A percentile compares a stretch with the other conserved stretches of the same genome.
phyloP scores from a whole-genome alignment of 1,140 invertebrate species.

The Drosophila pseudoananassae region DNA sequence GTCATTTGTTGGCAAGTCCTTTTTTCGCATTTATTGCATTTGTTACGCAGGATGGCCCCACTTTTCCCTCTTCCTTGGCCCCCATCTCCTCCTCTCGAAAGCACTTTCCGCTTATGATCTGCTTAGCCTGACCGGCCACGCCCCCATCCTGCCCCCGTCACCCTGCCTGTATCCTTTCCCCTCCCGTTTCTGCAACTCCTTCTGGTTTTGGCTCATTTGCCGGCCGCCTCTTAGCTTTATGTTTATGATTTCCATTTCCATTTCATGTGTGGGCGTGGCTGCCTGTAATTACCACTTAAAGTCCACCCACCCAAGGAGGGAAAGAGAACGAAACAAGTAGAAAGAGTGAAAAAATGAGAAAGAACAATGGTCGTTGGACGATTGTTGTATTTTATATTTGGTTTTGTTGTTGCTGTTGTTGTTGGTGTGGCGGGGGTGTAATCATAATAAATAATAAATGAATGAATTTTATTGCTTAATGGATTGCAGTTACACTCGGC shows the following conservation, averaged over 20 bases:
- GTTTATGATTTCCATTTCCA: constrained; percentile 73
- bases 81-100: constrained; percentile 5
- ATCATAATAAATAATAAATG: constrained; percentile 83
- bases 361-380: constrained; percentile 61
- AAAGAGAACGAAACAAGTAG: neutral
- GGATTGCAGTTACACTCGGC: constrained; percentile 77
- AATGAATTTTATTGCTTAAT: constrained; percentile 82
- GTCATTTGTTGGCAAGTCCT: constrained; percentile 68
- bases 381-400: constrained; percentile 9
- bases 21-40: constrained; percentile 79
- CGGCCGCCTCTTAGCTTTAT: constrained; percentile 72
- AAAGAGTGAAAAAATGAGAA: constrained; percentile 21
- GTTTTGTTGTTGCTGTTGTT: neutral
- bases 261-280: constrained; percentile 63
- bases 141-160: neutral
- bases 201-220: constrained; percentile 67
- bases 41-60: constrained; percentile 61
- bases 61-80: neutral
- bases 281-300: constrained; percentile 79
- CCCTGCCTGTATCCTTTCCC: neutral
- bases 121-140: constrained; percentile 26
- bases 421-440: constrained; percentile 53
- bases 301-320: constrained; percentile 14
- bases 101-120: constrained; percentile 79
- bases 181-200: neutral